A percentile compares a stretch with the other conserved stretches of the same genome.
These are phyloP conservation scores for Cosmia trapezina DNA, from an alignment of 2,888 invertebrate species.

Conservation along the genomic window DNA sequence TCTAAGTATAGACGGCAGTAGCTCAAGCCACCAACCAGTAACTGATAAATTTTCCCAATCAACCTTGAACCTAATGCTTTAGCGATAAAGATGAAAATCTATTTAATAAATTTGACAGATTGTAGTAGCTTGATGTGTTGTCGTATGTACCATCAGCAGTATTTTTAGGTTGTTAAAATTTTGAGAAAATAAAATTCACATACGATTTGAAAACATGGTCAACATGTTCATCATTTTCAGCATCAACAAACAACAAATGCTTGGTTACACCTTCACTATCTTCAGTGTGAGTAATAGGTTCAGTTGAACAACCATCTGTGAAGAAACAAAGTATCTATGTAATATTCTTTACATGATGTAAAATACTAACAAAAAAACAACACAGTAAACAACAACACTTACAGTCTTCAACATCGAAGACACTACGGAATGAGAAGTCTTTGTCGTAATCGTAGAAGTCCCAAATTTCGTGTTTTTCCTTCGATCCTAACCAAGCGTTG, in stretches of 20 bases:
- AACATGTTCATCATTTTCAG: constrained; percentile 75
- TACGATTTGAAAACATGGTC: constrained; percentile 76
- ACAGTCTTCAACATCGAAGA: constrained; percentile 51
- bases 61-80: no score
- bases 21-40: no score
- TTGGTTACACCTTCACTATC: constrained; percentile 68
- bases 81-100: no score
- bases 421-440: constrained; percentile 41
- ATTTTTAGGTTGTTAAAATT: background rate
- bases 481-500: constrained; percentile 72
- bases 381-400: constrained; percentile 32
- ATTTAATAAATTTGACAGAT: no score
- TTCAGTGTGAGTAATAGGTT: constrained; percentile 23
- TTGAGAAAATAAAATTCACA: constrained; percentile 33
- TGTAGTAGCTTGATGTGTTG: no score
- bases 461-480: constrained; percentile 74
- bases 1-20: no score
- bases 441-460: constrained; percentile 66
- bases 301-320: constrained; percentile 61
- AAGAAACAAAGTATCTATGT: background rate
- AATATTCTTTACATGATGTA: background rate
- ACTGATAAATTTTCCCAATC: no score
- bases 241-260: constrained; percentile 67
- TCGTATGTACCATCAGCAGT: background rate
- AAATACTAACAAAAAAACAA: background rate